Conservation (phyloP, 1,140 invertebrate species). For the Bombus balteatus region DNA sequence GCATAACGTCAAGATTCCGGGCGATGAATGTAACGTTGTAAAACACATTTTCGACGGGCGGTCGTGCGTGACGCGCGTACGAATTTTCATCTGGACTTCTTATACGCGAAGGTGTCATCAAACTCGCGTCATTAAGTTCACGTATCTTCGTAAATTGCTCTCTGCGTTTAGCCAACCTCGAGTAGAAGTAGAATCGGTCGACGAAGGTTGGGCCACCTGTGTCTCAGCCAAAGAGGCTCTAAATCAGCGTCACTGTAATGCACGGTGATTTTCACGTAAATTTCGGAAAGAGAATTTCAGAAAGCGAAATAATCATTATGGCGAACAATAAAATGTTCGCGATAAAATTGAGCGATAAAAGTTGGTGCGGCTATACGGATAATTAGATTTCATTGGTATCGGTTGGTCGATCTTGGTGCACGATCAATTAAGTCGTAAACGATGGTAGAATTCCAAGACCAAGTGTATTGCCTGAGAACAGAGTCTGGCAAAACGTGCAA, state of each 20-base stretch:
- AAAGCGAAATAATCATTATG: not conserved
- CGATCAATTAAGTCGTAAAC: not conserved
- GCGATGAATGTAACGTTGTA: slow-evolving; percentile 52
- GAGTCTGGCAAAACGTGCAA: not conserved
- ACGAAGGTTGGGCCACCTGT: not conserved
- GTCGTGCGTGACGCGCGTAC: slow-evolving; percentile 60
- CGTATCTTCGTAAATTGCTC: slow-evolving; percentile 13
- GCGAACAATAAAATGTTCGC: not conserved
- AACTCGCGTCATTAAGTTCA: not conserved
- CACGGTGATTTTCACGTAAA: not conserved
- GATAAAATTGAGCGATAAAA: not conserved
- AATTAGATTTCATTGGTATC: not conserved
- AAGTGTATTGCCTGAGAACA: not conserved
- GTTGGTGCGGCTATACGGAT: not conserved
- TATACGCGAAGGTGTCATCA: not conserved
- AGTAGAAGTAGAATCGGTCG: not conserved
- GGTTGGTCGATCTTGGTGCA: too few relatives aligned
- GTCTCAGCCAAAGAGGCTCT: not conserved
- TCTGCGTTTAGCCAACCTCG: not conserved
- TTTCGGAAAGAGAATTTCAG: not conserved
- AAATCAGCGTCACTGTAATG: not conserved
- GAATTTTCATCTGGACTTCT: slow-evolving; percentile 62
- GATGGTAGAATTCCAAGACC: not conserved
- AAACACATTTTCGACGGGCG: slow-evolving; percentile 59
- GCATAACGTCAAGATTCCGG: slow-evolving; percentile 53